A percentile compares a stretch with the other conserved stretches of the same genome.
Conservation (phyloP, 2,113 vertebrate species). For the Nothocercus julius region DNA sequence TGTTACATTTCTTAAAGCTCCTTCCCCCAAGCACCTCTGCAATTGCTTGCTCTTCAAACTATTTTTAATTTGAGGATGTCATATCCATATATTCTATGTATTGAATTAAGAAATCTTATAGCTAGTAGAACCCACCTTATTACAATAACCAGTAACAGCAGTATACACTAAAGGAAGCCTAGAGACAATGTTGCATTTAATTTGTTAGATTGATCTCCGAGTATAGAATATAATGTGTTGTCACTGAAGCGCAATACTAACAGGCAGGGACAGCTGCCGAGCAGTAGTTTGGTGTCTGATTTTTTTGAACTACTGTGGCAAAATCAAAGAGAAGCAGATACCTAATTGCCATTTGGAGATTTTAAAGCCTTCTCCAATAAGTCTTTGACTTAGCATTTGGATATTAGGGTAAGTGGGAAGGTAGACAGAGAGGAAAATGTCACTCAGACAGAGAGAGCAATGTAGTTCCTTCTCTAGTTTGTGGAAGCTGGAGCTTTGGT, state of each 20-base stretch:
- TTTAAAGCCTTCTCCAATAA: not conserved
- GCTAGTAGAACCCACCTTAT: not conserved
- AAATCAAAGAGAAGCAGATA: not conserved
- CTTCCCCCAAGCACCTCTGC: not conserved
- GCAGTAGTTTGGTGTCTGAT: not conserved
- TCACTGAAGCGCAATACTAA: not conserved
- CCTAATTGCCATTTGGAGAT: not conserved
- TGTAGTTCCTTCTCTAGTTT: not conserved
- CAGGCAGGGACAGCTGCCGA: not conserved
- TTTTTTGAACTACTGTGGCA: not conserved
- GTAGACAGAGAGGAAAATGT: not conserved
- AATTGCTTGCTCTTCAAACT: not conserved
- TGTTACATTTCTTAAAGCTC: not conserved
- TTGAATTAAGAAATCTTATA: not conserved
- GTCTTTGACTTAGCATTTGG: not conserved
- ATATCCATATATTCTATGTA: not conserved
- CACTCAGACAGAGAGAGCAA: not conserved
- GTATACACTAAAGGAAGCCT: not conserved
- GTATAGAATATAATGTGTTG: not conserved
- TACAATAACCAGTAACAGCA: not conserved
- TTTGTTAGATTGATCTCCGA: not conserved
- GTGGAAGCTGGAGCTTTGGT: not conserved
- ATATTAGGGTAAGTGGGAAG: not conserved
- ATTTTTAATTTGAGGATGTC: not conserved
- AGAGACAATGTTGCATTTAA: not conserved